Evolutionary conservation across 2,888 invertebrate species (phyloP), one percentile per base, ranked within the genome.

Genomic region (Rhamnusium bicolor): DNA sequence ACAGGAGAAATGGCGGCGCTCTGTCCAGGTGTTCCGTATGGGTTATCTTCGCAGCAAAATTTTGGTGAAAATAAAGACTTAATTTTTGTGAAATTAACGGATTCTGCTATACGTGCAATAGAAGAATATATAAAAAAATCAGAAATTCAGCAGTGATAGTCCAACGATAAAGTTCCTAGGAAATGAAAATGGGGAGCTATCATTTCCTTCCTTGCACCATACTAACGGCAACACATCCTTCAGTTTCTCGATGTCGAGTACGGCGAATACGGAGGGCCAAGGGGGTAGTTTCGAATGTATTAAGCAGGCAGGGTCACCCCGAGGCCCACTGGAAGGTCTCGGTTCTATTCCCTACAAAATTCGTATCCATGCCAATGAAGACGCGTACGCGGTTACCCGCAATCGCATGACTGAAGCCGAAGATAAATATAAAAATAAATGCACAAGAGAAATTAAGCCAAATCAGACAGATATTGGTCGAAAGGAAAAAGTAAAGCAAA

Each of bases 1-100:
- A 76, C 81, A 66, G 74, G n/a, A 90, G 90, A 94, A 94, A 97
- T 97, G 97, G 96, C 96, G 94, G 95, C 96, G 93, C 94, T 97
- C 93, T 95, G 95, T 93, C 95, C 96, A 94, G 97, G 97, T 93
- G 94, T 94, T 92, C 95, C 96, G 93, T 98, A 97, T 95, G 96
- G 96, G 92, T 95, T 97, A 93, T 95, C 95, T 91, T 96, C 97
- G 90, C 95, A 95, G 91, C 94, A 93, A 91, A 94, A 93, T 92
- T 93, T 93, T 91, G 93, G 94, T 92, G 94, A 94, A 91, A 94
- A 94, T 91, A 96, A 96, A 91, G 94, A 96, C 90, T 93, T 97
- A 90, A 94, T 98, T 91, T 97, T 96, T 92, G 96, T 98, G 89
- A 98, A 97, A 93, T 92, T 98, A 89, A 98, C 98, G 89, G 98